Percentiles rank a stretch among this genome's conserved stretches.
Evolutionary conservation across 2,797 vertebrate genomes (phyloP).

Genomic region (Pipistrellus nathusii): DNA sequence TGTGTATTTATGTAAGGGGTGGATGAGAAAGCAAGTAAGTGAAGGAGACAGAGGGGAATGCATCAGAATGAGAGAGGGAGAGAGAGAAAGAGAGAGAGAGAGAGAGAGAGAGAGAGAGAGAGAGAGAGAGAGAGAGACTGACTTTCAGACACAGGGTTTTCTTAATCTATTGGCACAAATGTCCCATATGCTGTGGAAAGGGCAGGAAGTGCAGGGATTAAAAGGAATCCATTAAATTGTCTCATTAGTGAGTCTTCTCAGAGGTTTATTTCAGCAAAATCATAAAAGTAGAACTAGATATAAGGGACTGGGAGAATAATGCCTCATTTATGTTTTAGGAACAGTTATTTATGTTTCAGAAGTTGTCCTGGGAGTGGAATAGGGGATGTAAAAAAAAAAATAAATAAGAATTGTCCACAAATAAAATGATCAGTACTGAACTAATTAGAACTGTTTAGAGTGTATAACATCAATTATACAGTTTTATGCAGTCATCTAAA

Average conservation of each 20-base stretch:
- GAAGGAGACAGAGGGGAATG: not conserved
- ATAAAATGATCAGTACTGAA: not conserved
- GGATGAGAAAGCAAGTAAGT: not conserved
- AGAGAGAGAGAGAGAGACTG: not conserved
- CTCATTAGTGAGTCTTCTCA: constrained; percentile 42
- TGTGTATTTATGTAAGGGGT: not conserved
- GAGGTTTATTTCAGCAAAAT: not conserved
- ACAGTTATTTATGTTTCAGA: not conserved
- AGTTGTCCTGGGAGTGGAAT: not conserved
- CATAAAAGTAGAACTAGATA: constrained; percentile 1
- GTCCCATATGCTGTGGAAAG: not conserved
- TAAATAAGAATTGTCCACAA: not conserved
- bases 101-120: too few relatives aligned
- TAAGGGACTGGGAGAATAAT: not conserved
- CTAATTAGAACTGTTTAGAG: constrained; percentile 46
- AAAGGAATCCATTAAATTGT: not conserved
- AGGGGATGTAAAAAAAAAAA: not conserved
- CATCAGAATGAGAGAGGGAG: not conserved
- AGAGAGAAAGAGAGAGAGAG: not conserved
- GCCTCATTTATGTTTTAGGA: not conserved
- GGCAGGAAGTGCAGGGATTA: not conserved
- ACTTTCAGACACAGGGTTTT: not conserved
- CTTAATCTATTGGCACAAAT: not conserved
- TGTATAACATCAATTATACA: constrained; percentile 1
- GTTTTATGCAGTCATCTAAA: constrained; percentile 19